These are phyloP conservation scores for Schizaphis graminum DNA, from an alignment of 2,888 invertebrate genomes.

Conservation along the genomic window DNA sequence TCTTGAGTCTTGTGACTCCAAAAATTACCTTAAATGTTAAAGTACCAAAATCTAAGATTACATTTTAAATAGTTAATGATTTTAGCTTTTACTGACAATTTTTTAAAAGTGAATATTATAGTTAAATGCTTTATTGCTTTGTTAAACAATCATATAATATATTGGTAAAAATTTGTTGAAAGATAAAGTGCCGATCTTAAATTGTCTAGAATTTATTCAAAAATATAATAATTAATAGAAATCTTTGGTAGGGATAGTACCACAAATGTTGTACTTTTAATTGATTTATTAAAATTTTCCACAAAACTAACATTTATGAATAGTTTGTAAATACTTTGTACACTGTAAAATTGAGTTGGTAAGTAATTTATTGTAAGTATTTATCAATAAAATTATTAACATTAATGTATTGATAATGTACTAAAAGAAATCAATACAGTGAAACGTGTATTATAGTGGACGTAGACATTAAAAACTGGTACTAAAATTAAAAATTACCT, in stretches of 20 bases:
- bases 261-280: neutral
- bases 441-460: too few relatives aligned
- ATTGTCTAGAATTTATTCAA: neutral
- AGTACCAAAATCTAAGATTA: neutral
- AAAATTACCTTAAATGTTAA: neutral
- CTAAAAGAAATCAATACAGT: neutral
- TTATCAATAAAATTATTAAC: neutral
- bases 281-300: neutral
- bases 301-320: neutral
- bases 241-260: neutral
- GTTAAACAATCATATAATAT: neutral
- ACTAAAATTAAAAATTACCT: too few relatives aligned
- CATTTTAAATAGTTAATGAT: neutral
- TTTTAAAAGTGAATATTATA: neutral
- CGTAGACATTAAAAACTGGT: too few relatives aligned
- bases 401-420: neutral
- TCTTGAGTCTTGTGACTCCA: fast-evolving
- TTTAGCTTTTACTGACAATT: neutral
- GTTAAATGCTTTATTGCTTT: neutral
- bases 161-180: neutral
- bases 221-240: neutral
- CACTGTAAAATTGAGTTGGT: neutral
- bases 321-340: neutral
- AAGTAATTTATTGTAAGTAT: too few relatives aligned
- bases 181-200: neutral